Evolutionary conservation across 2,113 vertebrate genomes (phyloP), one percentile per base, ranked within the genome.

Genomic region (Perccottus glenii): DNA sequence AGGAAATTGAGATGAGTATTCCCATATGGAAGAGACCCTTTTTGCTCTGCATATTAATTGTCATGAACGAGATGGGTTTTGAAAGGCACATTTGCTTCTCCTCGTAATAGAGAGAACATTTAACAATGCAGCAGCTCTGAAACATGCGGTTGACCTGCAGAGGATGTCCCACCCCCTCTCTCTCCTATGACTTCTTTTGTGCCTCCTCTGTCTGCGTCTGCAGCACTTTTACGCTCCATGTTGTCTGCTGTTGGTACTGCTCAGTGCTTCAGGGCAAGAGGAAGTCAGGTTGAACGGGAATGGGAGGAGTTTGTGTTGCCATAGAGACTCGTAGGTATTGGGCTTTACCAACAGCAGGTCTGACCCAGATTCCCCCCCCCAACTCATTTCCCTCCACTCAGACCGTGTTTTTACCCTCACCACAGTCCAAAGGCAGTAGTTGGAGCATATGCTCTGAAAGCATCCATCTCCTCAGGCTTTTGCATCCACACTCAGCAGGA

Each of bases 321-420:
- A 90, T 90, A 74, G 89, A 55, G 77, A 91, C 80, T 19, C 43
- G 46, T 60, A 85, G 80, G 81, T 86, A 87, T 27, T 87, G 79
- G 78, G 85, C 75, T 63, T 82, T 87, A 70, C 88, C 80, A 85
- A 83, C 63, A 59, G 57, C 66, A 73, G 60, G 66, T 86, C 81
- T 92, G 90, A 90, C 89, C 90, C 84, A 91, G 83, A 82, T 92
- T 83, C 53, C 4, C 60, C 66, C 69, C 70, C 49, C 52, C 57
- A 32, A 4, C 0, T 62, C 46, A 40, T 33, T n/a, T 47, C 51
- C 40, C 32, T 19, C 14, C 43, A 11, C 44, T 12, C 49, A 52
- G 15, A 49, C 9, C 55, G 64, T 78, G 80, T 56, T 61, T 44
- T 27, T 74, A n/a, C 74, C 67, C 43, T 58, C 69, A 67, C 11